Evolutionary conservation across 2,797 vertebrate species (phyloP).

Genomic region (Morus bassanus): DNA sequence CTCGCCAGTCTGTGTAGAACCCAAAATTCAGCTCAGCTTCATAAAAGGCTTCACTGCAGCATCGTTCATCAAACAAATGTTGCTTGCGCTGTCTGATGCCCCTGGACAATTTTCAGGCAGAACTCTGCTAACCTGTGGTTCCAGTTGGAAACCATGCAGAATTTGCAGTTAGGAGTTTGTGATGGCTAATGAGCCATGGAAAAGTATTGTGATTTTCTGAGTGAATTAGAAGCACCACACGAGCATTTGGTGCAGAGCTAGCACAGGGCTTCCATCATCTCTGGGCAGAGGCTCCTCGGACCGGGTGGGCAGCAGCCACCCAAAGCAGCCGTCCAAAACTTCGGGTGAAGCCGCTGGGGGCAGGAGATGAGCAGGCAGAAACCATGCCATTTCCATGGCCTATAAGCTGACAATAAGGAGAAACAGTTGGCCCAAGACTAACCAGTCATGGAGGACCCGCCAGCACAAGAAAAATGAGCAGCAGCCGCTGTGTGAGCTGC

Average conservation of each 20-base stretch:
- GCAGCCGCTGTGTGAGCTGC: accelerated
- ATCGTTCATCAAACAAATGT: accelerated
- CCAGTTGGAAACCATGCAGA: not conserved
- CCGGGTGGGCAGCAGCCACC: not conserved
- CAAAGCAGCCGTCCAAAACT: not conserved
- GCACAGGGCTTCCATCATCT: not conserved
- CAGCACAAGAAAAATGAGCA: not conserved
- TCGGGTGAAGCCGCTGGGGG: not conserved
- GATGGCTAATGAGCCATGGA: accelerated
- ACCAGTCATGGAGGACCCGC: not conserved
- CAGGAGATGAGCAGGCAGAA: not conserved
- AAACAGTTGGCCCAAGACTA: accelerated
- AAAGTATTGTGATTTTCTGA: not conserved
- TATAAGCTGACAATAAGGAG: not conserved
- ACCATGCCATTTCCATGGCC: accelerated
- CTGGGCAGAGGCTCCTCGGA: not conserved
- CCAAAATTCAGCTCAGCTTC: not conserved
- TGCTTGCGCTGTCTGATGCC: not conserved
- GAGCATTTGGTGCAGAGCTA: not conserved
- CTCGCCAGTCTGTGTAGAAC: accelerated
- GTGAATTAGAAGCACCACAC: accelerated
- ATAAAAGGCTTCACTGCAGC: not conserved
- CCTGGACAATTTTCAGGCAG: not conserved
- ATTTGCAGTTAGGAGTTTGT: not conserved
- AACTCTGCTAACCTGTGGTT: not conserved